Evolutionary conservation across 2,797 vertebrate species (phyloP), one percentile per base, ranked within the genome.

Genomic region (Melanitta fusca): DNA sequence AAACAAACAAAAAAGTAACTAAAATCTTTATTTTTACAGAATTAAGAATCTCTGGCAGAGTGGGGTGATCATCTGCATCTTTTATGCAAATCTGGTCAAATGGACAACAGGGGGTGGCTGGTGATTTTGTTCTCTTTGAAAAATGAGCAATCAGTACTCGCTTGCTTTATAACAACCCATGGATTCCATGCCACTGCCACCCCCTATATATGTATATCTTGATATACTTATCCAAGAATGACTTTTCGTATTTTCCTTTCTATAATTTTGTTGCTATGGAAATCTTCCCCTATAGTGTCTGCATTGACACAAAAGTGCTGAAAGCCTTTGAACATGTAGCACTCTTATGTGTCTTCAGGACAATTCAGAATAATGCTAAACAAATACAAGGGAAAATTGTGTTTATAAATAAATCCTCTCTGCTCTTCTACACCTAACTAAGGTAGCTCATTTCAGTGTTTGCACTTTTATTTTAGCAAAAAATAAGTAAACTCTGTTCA

Each of bases 251-350:
- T 95, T 97, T 94, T 80, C 34, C 53, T 56, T 83, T 88, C 93
- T 91, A 71, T 41, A 93, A 74, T 79, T 79, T 85, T 78, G 96
- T 97, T 98, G 96, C 97, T 95, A 97, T 97, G 96, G 97, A 96
- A 96, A 97, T 94, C 51, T 94, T 90, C 60, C 61, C 49, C 69
- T 41, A 58, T 49, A 75, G n/a, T 45, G 6, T 85, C 80, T 89
- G 43, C 61, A 51, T 41, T 83, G 79, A 92, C 72, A 96, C 73
- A 86, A 75, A 95, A 92, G 62, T 36, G 62, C 32, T 72, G 81
- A 82, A 89, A 83, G 51, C 38, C 77, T 73, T 47, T 90, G 54
- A 80, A 65, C 39, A 25, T 72, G 49, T 32, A 93, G 32, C 43
- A 57, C 21, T 87, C 34, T 81, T 68, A 41, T 45, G 30, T 11